phyloP scores from a whole-genome alignment of 2,888 invertebrate species.

The Drosophila atroscutellata region DNA sequence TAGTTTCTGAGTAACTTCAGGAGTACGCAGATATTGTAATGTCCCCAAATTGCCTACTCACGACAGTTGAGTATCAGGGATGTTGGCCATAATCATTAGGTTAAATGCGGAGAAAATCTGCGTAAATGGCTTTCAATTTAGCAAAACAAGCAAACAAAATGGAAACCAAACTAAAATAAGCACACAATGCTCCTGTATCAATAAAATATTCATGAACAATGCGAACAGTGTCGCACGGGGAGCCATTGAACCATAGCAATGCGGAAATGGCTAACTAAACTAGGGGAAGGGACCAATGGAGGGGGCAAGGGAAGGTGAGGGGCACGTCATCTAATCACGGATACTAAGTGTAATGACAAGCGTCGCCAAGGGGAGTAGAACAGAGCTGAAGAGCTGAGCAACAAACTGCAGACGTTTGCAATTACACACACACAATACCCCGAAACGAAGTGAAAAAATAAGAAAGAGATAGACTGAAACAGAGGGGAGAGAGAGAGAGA shows the following conservation, averaged over 20 bases:
- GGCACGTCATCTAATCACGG: conserved; percentile 68
- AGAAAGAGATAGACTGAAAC: conserved; percentile 1
- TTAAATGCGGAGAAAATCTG: conserved; percentile 48
- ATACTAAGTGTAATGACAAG: conserved; percentile 72
- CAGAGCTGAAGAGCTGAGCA: conserved; percentile 55
- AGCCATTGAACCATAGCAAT: conserved; percentile 41
- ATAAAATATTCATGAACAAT: conserved; percentile 76
- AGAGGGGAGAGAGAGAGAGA: background rate
- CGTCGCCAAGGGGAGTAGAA: conserved; percentile 40
- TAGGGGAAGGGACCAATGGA: background rate
- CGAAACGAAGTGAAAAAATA: conserved; percentile 12
- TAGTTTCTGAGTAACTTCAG: background rate
- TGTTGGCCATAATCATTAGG: conserved; percentile 39
- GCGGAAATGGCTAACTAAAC: conserved; percentile 40
- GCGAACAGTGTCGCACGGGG: conserved; percentile 44
- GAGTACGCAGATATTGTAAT: background rate
- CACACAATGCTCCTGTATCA: conserved; percentile 55
- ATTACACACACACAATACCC: conserved; percentile 54
- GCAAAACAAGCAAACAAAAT: conserved; percentile 39
- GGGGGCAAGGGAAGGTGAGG: background rate
- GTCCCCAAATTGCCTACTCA: background rate
- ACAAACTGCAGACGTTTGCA: conserved; percentile 75
- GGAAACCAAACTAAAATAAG: conserved; percentile 46
- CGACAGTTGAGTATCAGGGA: conserved; percentile 4
- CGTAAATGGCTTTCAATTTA: conserved; percentile 58